Base-by-base conservation (phyloP, 1,140 invertebrate species). In the Bombus soroeensis region DNA sequence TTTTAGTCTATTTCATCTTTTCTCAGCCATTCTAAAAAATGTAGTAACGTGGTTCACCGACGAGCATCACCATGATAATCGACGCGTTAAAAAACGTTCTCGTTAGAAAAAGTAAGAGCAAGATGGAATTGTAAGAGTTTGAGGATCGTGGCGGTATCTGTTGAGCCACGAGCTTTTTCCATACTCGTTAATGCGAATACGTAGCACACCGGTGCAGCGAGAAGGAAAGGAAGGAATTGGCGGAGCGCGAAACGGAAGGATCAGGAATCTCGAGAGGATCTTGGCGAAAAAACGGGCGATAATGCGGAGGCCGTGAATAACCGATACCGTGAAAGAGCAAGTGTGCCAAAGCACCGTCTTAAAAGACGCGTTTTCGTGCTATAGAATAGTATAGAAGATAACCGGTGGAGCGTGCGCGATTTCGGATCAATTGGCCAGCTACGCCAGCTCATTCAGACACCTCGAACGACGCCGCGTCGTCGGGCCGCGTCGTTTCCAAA, bases 291-390 rank as follows among this genome's bases (percentile, higher is more conserved):
- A 83, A 86, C 84, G 53, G 84, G 57, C 84, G 88, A 83, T 76
- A 62, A 79, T 71, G 57, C 76, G 75, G 28, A 25, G 32, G 41
- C 62, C 47, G 74, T 71, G 76, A 75, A 88, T 88, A 79, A 89
- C 80, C 47, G 76, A 72, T 80, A 57, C 87, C 32, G 47, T 68
- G 72, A 89, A 89, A 89, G 72, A 71, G 76, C 80, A 87, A 76
- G 87, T 89, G 84, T 78, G 72, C 41, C 85, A 81, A 83, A 89
- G 88, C 84, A 89, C 87, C 84, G 83, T 85, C 88, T 76, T 80
- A 89, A 89, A 75, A 73, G 88, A 73, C 85, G 71, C 88, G 81
- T 89, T 89, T 89, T 88, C 87, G 80, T 64, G 78, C 87, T 43
- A 88, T 84, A 88, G 77, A 85, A 66, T 59, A 78, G 83, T 43